Evolutionary conservation across 1,140 invertebrate genomes (phyloP), one percentile per base, ranked within the genome.

Genomic region (Schlechtendalia chinensis): DNA sequence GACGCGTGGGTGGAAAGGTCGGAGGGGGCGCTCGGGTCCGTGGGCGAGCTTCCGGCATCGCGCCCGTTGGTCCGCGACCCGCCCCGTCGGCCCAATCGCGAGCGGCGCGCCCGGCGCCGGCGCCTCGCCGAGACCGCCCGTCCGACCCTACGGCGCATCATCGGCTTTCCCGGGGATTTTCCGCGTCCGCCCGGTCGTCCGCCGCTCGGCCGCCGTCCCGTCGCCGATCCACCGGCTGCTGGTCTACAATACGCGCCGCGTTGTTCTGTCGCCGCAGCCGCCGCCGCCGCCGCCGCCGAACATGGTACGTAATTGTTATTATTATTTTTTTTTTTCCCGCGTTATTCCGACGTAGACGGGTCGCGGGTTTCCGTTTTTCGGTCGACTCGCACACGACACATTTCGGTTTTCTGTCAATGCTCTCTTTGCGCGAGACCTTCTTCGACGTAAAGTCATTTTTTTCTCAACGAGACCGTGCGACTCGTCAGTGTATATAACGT

Each of bases 91-190:
- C 74, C n/a, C 74, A 79, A 79, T 32, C 74, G 58, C 53, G 39
- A 22, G 74, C n/a, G 5, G 22, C 14, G 22, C 6, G 2, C n/a
- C 32, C 16, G 39, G 56, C 74, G 74, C 74, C 74, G 56, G 74
- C 74, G 74, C 58, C 58, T 17, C 39, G 74, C n/a, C 74, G 32
- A 50, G 45, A 71, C 74, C 54, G 58, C 74, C 74, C 74, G 74
- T 29, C 39, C 39, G 74, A 12, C 39, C 56, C 29, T n/a, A n/a
- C 39, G 65, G n/a, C 53, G 27, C 27, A 17, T 39, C 27, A 17
- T 39, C 56, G 58, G 74, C 74, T 79, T 79, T 79, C 74, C 74
- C 74, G 74, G 74, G 74, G 58, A 79, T 79, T 79, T 61, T 79
- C 74, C 74, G 74, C 74, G 74, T 59, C 58, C 74, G 74, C 74